Base-by-base conservation (phyloP, 2,888 invertebrate species). In the Tridacna crocea region DNA sequence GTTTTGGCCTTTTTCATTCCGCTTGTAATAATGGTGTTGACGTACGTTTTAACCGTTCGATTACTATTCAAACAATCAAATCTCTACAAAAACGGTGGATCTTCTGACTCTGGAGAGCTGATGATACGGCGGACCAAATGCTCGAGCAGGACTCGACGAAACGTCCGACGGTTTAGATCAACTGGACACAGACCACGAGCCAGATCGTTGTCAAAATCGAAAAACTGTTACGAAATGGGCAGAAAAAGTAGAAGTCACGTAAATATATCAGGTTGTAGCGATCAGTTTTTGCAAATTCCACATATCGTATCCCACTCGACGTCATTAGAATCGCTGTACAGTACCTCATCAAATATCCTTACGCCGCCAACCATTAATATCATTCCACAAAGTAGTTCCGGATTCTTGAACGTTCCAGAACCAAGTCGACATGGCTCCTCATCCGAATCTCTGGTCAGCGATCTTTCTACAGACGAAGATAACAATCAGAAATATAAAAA, bases 1-100 rank as follows among this genome's bases (percentile, higher is more conserved):
- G 97, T 99, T 91, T 97, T 98, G 90, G 98, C 98, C 89, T 99
- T 99, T 95, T 98, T 99, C 95, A 98, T 99, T 86, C 99, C 99
- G 0, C 95, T 99, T 87, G 96, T 97, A 61, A 98, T 99, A 88
- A 99, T 99, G 99, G 96, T 98, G 92, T 95, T 98, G 82, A 98
- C 98, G n/a, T 99, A 99, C 93, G 97, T 97, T 3, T 95, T 98
- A 89, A 99, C 99, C 0, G 98, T 99, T n/a, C 96, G 97, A 80
- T 95, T 99, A 55, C 95, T 99, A 91, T 98, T 98, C 63, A 95
- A 97, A 85, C 98, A 98, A 95, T 93, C 94, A 17, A 91, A 93
- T 68, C 83, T 92, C 63, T 85, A 89, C 27, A 83, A 85, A 26
- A 82, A 75, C 26, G 82, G 84, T 26, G 76, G 78, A 19, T 72